Conservation (phyloP, 2,888 invertebrate species). For the Cerceris rybyensis region DNA sequence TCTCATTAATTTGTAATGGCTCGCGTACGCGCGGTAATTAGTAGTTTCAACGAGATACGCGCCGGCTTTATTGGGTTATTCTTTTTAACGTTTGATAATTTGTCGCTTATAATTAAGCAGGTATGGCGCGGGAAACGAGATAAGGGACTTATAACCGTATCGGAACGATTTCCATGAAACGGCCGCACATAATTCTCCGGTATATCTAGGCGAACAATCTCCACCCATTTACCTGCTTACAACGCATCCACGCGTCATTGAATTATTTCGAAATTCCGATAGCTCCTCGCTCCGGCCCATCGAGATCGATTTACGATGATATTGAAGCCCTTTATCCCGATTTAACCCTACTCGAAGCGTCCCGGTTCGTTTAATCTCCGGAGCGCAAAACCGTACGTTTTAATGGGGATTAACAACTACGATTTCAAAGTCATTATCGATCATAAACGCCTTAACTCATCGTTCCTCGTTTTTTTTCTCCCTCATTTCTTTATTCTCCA, state of each 20-base stretch:
- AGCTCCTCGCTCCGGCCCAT: slow-evolving; percentile 29
- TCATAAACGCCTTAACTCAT: too few relatives aligned
- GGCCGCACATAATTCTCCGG: slow-evolving; percentile 1
- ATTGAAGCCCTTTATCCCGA: slow-evolving; percentile 37
- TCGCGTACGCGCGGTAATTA: too few relatives aligned
- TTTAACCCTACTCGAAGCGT: slow-evolving; percentile 30
- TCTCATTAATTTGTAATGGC: too few relatives aligned
- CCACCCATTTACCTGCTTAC: slow-evolving; percentile 33
- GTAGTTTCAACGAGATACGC: too few relatives aligned
- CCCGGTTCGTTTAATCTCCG: slow-evolving; percentile 8
- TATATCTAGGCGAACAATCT: slow-evolving; percentile 23
- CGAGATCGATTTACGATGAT: slow-evolving; percentile 42
- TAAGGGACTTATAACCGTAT: not conserved
- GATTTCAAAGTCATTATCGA: not conserved
- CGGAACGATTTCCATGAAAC: not conserved
- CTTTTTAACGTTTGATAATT: too few relatives aligned
- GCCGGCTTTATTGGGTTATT: too few relatives aligned
- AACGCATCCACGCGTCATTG: slow-evolving; percentile 24
- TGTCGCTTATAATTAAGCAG: too few relatives aligned
- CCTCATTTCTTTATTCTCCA: too few relatives aligned
- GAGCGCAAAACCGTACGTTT: not conserved
- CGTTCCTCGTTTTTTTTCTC: too few relatives aligned
- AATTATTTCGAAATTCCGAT: slow-evolving; percentile 51
- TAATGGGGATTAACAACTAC: not conserved
- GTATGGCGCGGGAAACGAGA: too few relatives aligned